Conservation (phyloP, 2,113 vertebrate genomes). For the Saguinus midas region DNA sequence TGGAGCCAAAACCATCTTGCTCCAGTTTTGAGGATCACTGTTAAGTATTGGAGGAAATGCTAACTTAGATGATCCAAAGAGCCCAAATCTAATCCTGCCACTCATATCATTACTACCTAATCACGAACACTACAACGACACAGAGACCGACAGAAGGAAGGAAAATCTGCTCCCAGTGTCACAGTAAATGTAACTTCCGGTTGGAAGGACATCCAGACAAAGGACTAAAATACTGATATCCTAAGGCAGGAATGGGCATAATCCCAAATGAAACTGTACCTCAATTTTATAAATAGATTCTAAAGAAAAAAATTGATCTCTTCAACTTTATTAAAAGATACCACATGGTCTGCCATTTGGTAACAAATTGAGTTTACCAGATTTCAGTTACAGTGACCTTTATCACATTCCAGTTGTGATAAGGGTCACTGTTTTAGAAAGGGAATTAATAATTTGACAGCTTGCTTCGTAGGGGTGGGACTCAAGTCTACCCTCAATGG, state of each 20-base stretch:
- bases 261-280: not conserved
- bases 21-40: not conserved
- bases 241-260: not conserved
- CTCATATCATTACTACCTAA: not conserved
- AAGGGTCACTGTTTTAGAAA: not conserved
- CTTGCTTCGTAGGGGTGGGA: not conserved
- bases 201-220: not conserved
- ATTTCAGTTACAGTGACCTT: not conserved
- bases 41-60: not conserved
- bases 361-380: not conserved
- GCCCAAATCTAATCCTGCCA: not conserved
- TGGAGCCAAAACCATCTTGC: not conserved
- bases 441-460: not conserved
- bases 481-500: not conserved
- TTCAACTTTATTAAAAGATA: constrained; percentile 22
- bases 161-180: not conserved
- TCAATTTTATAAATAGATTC: not conserved
- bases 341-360: not conserved
- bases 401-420: not conserved
- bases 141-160: not conserved
- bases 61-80: not conserved
- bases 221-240: not conserved
- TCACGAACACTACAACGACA: not conserved
- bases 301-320: not conserved
- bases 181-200: not conserved